A percentile compares a stretch with the other conserved stretches of the same genome.
These are phyloP conservation scores for Pseudochirops corinnae DNA, from an alignment of 2,797 vertebrate species.

Conservation along the genomic window DNA sequence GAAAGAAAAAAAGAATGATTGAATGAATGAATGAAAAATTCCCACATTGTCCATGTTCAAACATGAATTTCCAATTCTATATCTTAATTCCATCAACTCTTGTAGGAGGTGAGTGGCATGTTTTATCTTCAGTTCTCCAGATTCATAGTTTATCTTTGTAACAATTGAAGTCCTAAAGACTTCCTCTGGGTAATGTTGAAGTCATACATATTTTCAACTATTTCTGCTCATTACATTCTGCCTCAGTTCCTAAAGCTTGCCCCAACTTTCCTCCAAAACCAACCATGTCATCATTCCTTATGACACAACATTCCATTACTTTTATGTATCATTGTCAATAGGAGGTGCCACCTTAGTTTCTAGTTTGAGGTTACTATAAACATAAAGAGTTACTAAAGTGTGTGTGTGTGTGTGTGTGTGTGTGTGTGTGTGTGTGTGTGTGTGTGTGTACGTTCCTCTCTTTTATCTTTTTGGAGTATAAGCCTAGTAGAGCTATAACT, in stretches of 20 bases:
- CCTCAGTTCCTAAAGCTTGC: not conserved
- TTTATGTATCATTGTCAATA: not conserved
- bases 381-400: not conserved
- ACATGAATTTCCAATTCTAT: not conserved
- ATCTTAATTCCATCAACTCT: not conserved
- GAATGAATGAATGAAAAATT: not conserved
- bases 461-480: not conserved
- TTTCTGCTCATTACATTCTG: not conserved
- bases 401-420: not conserved
- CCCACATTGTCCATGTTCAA: not conserved
- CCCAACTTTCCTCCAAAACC: not conserved
- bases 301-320: not conserved
- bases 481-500: not conserved
- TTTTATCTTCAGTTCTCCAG: not conserved
- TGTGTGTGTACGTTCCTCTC: not conserved
- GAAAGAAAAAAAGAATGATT: too few species aligned
- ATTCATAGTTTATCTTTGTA: not conserved
- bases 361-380: not conserved
- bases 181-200: not conserved
- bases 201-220: not conserved
- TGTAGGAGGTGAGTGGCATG: not conserved
- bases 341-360: not conserved
- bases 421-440: too few species aligned
- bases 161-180: not conserved
- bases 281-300: not conserved